Base-by-base conservation (phyloP, 2,888 invertebrate genomes). In the Orthosia incerta region DNA sequence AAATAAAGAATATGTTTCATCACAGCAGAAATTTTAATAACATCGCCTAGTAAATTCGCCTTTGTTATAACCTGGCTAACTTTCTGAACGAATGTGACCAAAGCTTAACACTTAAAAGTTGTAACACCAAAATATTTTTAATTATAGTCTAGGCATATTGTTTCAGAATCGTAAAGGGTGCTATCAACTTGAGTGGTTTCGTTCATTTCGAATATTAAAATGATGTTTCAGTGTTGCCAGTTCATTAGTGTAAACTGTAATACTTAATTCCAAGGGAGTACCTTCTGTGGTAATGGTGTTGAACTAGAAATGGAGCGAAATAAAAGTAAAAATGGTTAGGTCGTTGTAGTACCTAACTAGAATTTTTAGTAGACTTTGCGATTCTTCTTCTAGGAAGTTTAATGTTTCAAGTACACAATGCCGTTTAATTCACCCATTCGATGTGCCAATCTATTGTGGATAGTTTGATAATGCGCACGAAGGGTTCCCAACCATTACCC, bases 101-200 rank as follows among this genome's bases (percentile, higher is more conserved):
- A 60, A 50, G 53, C 51, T 53, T 56, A 51, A 81, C 45, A 20
- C 20, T 45, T 48, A 57, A 31, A 63, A 4, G 15, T 62, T 69
- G 3, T 53, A 67, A 72, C 59, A 62, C 12, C 46, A 50, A 74
- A 74, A 79, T 75, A 79, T 79, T 75, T 81, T 71, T 83, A 79
- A 83, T 75, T 71, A 75, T 62, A 63, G 59, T 71, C 56, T 56
- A 57, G 79, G 39, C 61, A 51, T 81, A 74, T 75, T 83, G 71
- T 83, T 81, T 63, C 60, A 56, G 55, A 83, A 53, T 78, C 75
- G 50, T 79, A 79, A 83, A 79, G 59, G 65, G 68, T 57, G 53
- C 68, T 66, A 81, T 81, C 80, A 80, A 79, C 56, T 69, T 75
- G 71, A 81, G 80, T 83, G 84, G 71, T 83, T 77, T 71, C 11